Evolutionary conservation across 2,113 vertebrate species (phyloP).

Genomic region (Paramormyrops kingsleyae): DNA sequence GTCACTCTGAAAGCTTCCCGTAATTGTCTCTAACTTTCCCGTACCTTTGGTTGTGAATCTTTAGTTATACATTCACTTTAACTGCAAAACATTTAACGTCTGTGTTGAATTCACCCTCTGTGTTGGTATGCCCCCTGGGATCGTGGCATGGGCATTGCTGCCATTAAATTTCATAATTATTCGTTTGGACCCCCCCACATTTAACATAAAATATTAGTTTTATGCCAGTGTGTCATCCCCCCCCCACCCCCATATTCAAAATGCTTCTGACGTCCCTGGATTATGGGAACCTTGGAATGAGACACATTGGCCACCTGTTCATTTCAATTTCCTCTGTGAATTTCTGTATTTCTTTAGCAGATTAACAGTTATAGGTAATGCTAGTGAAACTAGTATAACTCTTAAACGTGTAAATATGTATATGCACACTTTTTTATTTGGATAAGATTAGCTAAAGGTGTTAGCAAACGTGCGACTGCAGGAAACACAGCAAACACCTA

Average conservation of each 20-base stretch:
- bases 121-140: background rate
- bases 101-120: background rate
- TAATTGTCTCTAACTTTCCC: background rate
- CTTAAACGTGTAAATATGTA: background rate
- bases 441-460: background rate
- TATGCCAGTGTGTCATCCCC: too few relatives aligned
- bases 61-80: background rate
- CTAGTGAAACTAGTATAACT: background rate
- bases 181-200: too few relatives aligned
- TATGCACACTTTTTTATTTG: background rate
- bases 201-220: too few relatives aligned
- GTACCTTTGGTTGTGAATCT: background rate
- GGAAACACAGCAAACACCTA: background rate
- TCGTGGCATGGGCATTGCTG: background rate
- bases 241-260: too few relatives aligned
- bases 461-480: background rate
- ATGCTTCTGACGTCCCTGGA: too few relatives aligned
- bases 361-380: background rate
- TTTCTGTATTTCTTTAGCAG: background rate
- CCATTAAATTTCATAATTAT: too few relatives aligned
- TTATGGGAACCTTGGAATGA: too few relatives aligned
- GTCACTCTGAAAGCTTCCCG: background rate
- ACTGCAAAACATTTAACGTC: background rate
- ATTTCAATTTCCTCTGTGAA: background rate
- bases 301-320: too few relatives aligned